Percentiles rank a stretch among this genome's conserved stretches.
phyloP scores from a whole-genome alignment of 2,797 vertebrate genomes.

The Apodemus agrarius region DNA sequence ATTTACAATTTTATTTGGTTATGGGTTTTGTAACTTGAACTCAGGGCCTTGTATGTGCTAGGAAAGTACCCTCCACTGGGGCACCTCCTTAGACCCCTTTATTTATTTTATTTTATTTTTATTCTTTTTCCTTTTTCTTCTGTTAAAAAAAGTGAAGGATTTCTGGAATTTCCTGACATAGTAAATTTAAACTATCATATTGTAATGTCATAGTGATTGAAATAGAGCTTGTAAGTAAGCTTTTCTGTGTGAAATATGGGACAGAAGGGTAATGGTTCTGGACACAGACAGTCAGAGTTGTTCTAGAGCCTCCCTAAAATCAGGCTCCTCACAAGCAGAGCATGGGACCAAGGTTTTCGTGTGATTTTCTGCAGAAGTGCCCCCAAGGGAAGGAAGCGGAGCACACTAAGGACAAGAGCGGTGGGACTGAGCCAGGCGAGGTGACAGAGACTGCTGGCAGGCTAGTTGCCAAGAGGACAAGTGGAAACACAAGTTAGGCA shows the following conservation, averaged over 20 bases:
- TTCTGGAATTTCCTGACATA: slow-evolving; percentile 2
- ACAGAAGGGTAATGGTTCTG: too few species aligned
- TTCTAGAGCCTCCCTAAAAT: not conserved
- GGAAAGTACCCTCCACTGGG: not conserved
- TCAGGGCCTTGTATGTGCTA: not conserved
- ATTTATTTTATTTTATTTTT: not conserved
- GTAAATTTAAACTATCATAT: slow-evolving; percentile 8
- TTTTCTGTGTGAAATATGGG: not conserved
- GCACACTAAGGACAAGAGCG: not conserved
- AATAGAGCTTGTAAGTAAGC: not conserved
- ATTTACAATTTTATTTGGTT: not conserved
- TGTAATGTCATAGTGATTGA: not conserved
- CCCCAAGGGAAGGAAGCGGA: not conserved
- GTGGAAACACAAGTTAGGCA: not conserved
- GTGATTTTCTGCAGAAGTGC: not conserved
- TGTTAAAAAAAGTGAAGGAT: not conserved
- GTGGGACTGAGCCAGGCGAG: not conserved
- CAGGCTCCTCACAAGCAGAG: not conserved
- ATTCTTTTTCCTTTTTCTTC: not conserved
- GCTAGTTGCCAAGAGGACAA: not conserved
- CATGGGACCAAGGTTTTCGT: not conserved
- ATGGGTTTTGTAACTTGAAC: not conserved
- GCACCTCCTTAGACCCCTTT: not conserved
- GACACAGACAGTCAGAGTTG: not conserved
- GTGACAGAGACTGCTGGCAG: not conserved